Conservation (phyloP, 1,140 invertebrate species). For the Bemisia tabaci region DNA sequence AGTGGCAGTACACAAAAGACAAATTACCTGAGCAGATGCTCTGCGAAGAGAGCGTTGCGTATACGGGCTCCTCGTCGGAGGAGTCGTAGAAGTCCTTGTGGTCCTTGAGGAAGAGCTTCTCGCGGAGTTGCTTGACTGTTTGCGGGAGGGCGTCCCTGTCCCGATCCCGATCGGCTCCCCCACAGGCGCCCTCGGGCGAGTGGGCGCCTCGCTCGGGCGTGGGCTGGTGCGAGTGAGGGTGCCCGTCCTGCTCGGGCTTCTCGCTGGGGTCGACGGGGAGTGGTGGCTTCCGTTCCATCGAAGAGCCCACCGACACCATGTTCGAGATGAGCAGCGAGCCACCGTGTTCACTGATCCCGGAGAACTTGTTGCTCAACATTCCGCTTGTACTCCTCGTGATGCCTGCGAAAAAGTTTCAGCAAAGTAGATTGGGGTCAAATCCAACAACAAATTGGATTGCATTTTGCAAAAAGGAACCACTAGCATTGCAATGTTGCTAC, state of each 20-base stretch:
- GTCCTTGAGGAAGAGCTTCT: constrained; percentile 16
- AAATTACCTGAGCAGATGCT: constrained; percentile 41
- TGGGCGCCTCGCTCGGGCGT: no score
- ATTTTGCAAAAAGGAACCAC: no score
- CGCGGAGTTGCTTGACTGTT: constrained; percentile 18
- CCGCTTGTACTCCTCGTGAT: neutral
- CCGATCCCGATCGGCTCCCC: neutral
- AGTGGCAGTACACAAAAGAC: no score
- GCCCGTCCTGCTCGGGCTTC: no score
- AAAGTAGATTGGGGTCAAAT: no score
- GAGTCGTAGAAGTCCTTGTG: constrained; percentile 26
- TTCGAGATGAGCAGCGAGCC: neutral
- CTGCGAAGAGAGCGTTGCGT: constrained; percentile 38
- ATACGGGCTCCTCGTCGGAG: constrained; percentile 33
- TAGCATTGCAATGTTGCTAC: no score
- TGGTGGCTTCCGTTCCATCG: neutral
- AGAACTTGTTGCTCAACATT: neutral
- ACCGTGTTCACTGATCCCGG: neutral
- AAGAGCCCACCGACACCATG: neutral
- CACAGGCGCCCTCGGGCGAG: no score
- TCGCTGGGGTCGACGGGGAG: no score
- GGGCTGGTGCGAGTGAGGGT: no score
- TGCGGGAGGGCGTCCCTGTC: constrained; percentile 10
- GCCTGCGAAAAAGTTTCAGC: neutral
- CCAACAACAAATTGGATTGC: no score